Percentiles rank a stretch among this genome's conserved stretches.
phyloP scores from a whole-genome alignment of 1,140 invertebrate genomes.

The Lasaia peninsularis region DNA sequence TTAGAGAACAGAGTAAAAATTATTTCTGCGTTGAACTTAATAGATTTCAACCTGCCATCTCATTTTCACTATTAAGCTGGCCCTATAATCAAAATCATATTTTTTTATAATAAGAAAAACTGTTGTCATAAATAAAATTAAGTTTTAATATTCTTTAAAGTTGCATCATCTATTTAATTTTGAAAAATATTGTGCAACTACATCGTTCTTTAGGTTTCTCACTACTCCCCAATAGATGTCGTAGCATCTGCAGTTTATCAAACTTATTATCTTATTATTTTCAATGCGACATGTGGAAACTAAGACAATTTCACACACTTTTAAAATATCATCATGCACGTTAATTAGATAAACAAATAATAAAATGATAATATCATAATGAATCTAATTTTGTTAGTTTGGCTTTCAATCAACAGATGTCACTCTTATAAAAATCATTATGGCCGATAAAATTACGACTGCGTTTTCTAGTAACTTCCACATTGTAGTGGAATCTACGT shows the following conservation, averaged over 20 bases:
- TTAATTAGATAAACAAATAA: too few relatives aligned
- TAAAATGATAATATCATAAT: background rate
- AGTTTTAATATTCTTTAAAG: background rate
- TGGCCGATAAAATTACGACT: background rate
- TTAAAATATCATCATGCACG: too few relatives aligned
- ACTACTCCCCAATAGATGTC: constrained; percentile 37
- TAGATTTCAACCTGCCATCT: too few relatives aligned
- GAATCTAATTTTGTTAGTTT: background rate
- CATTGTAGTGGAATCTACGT: constrained; percentile 40
- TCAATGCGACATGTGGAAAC: too few relatives aligned
- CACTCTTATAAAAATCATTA: background rate
- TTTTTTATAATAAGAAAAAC: background rate
- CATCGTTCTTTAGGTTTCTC: background rate
- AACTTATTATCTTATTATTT: background rate
- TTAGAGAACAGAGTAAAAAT: too few relatives aligned
- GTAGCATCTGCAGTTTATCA: background rate
- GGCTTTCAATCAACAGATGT: background rate
- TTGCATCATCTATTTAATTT: constrained; percentile 14
- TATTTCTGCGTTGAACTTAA: too few relatives aligned
- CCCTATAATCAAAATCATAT: too few relatives aligned
- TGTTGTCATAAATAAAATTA: background rate
- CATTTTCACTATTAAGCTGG: too few relatives aligned
- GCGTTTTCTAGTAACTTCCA: background rate
- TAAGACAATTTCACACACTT: too few relatives aligned
- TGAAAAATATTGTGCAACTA: constrained; percentile 11